Evolutionary conservation across 2,888 invertebrate genomes (phyloP).

Genomic region (Cryptocephalus primarius): DNA sequence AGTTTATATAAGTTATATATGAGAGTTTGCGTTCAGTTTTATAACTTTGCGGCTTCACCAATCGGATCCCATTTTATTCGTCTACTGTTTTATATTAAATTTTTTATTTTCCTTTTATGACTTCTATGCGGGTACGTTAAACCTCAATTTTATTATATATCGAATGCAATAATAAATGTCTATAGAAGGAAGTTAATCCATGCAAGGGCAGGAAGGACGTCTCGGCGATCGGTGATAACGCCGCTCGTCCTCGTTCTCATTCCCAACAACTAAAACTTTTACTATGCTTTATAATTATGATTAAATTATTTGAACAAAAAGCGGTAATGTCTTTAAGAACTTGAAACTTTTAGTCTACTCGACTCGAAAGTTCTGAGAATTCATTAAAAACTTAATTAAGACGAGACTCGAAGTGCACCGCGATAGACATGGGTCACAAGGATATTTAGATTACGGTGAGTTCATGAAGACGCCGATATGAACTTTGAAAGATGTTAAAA

Average conservation of each 20-base stretch:
- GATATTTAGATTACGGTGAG: neutral
- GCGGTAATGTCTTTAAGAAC: neutral
- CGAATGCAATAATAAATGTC: slow-evolving; percentile 2
- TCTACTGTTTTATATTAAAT: slow-evolving; percentile 10
- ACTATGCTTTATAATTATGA: neutral
- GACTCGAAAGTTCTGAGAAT: slow-evolving; percentile 5
- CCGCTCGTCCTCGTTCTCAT: too few species aligned
- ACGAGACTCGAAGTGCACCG: slow-evolving; percentile 9
- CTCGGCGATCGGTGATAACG: too few species aligned
- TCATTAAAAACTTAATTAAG: slow-evolving; percentile 14
- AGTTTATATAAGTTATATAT: slow-evolving; percentile 8
- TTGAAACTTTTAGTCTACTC: neutral
- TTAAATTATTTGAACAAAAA: neutral
- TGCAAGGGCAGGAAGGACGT: too few species aligned
- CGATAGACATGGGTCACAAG: slow-evolving; percentile 1
- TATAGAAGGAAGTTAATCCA: neutral
- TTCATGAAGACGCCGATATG: neutral
- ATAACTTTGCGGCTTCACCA: slow-evolving; percentile 5
- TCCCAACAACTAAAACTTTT: neutral
- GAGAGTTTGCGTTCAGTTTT: slow-evolving; percentile 6
- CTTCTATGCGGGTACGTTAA: slow-evolving; percentile 4
- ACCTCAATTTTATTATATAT: slow-evolving; percentile 4
- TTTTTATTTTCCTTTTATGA: slow-evolving; percentile 3
- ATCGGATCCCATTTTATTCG: slow-evolving; percentile 10
- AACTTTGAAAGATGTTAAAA: too few species aligned